Percentiles rank a stretch among this genome's conserved stretches.
Conservation (phyloP, 2,797 vertebrate species). For the Rhynchotus rufescens region DNA sequence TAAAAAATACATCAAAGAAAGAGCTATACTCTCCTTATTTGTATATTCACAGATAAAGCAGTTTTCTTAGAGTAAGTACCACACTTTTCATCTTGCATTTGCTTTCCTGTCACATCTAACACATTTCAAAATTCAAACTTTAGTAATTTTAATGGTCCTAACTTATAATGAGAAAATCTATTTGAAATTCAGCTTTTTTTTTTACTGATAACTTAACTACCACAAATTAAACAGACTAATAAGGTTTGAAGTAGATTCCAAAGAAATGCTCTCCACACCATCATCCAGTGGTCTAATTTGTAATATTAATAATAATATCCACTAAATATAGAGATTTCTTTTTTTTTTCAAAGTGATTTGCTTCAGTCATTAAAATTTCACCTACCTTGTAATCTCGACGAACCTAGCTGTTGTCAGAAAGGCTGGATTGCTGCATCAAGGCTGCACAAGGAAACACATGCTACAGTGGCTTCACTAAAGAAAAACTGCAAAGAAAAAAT, state of each 20-base stretch:
- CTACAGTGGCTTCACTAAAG: not conserved
- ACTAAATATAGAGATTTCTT: not conserved
- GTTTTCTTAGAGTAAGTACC: rapidly evolving
- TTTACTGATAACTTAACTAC: not conserved
- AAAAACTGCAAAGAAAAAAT: not conserved
- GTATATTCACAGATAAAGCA: not conserved
- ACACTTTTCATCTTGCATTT: not conserved
- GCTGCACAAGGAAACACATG: not conserved
- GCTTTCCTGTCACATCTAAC: not conserved
- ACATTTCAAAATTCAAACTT: not conserved
- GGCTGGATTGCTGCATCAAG: not conserved
- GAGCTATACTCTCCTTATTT: not conserved
- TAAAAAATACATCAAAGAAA: rapidly evolving
- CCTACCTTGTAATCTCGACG: not conserved
- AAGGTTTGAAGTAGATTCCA: not conserved
- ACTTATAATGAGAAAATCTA: not conserved
- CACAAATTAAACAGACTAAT: not conserved
- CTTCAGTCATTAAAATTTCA: not conserved
- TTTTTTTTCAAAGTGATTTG: not conserved
- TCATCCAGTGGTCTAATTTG: not conserved
- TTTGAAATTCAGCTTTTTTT: not conserved
- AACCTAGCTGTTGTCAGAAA: not conserved
- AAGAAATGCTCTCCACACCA: rapidly evolving
- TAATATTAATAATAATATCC: not conserved
- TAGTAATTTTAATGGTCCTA: not conserved